Conservation (phyloP, 2,888 invertebrate species). For the Hemithea aestivaria region DNA sequence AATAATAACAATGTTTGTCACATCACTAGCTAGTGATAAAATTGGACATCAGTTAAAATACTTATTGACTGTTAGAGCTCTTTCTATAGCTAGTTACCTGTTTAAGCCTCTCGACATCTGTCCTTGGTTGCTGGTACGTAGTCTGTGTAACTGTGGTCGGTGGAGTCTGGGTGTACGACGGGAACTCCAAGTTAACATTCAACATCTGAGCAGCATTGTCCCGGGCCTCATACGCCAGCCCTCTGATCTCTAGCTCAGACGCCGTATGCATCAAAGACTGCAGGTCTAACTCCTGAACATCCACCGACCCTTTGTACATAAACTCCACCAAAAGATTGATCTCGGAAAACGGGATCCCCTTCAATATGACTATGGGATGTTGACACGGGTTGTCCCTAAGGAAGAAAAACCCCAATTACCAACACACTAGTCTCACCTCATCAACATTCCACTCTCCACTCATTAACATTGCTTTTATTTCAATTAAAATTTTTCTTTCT, state of each 20-base stretch:
- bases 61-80: too few species aligned
- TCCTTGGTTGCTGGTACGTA: constrained; percentile 47
- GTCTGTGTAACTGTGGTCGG: constrained; percentile 42
- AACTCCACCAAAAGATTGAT: constrained; percentile 84
- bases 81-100: too few species aligned
- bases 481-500: constrained; percentile 8
- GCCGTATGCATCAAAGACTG: constrained; percentile 83
- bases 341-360: constrained; percentile 82
- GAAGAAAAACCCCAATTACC: constrained; percentile 27
- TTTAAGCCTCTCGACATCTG: constrained; percentile 71
- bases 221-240: constrained; percentile 80
- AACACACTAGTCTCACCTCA: background rate
- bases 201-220: constrained; percentile 77
- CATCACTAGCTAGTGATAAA: too few species aligned
- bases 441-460: too few species aligned
- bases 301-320: constrained; percentile 85
- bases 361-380: constrained; percentile 85
- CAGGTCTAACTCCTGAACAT: constrained; percentile 81
- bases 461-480: too few species aligned
- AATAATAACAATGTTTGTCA: too few species aligned
- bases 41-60: too few species aligned
- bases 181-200: constrained; percentile 75
- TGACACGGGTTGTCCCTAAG: constrained; percentile 83
- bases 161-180: constrained; percentile 55
- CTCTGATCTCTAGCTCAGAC: constrained; percentile 83